Base-by-base conservation (phyloP, 2,113 vertebrate species). In the Hystrix cristata region DNA sequence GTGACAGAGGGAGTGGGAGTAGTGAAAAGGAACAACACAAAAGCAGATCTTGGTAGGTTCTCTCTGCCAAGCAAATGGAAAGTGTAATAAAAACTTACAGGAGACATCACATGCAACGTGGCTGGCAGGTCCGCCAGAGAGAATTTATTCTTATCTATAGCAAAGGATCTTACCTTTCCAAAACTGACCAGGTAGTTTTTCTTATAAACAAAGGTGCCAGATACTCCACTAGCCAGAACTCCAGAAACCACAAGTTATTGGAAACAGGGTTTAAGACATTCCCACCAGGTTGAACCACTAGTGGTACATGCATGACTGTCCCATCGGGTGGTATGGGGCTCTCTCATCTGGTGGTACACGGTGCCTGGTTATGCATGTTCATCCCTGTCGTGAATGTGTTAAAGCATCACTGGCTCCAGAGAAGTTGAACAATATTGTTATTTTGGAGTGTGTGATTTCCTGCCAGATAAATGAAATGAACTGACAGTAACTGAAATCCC, bases 131-230 rank as follows among this genome's bases (percentile, higher is more conserved):
- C 64, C 83, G 79, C 57, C 55, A 91, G n/a, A 91, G 12, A 53
- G 82, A 95, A 62, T 9, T 87, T 53, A 76, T 55, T 21, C 65
- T 3, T 93, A 48, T 93, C 34, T 91, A 60, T 82, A 91, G 38
- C 57, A 87, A 74, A 97, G 7, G 23, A 86, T 53, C 55, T 89
- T 92, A 29, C 34, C 53, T 96, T 90, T 87, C 57, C 29, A 67
- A 81, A 96, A 53, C 31, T 88, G 27, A 25, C 11, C 9, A 71
- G 21, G 31, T 86, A 78, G 27, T 64, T 92, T 86, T 95, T 80
- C 57, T 65, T 79, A 29, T 34, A 81, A 72, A 38, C 38, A 38
- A 9, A 94, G 94, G 76, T 57, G 10, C 21, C 59, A 86, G 19
- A 5, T 79, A 79, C 48, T 87, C 27, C n/a, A 46, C n/a, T 51